These are phyloP conservation scores for Caenorhabditis sp. DNA, from an alignment of 2,888 invertebrate genomes.

Conservation along the genomic window DNA sequence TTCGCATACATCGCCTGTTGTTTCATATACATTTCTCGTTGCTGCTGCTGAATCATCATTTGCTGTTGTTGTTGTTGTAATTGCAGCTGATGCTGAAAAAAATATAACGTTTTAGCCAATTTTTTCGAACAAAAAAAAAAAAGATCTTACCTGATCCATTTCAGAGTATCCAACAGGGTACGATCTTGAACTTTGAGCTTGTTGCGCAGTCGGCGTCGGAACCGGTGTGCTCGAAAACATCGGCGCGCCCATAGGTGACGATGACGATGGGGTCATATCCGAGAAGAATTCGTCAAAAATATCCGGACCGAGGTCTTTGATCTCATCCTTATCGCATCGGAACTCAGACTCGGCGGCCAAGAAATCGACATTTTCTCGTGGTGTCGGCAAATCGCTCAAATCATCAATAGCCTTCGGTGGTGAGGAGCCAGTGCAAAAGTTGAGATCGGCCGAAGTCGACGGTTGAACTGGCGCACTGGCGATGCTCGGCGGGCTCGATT, in stretches of 20 bases:
- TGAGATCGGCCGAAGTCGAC: neutral
- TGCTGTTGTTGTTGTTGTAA: neutral
- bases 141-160: neutral
- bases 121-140: no score
- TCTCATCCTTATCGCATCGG: constrained; percentile 1
- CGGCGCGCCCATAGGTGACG: constrained; percentile 2
- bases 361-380: constrained; percentile 7
- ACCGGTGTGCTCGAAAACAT: constrained; percentile 5
- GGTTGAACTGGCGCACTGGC: neutral
- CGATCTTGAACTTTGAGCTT: no score
- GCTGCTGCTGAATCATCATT: neutral
- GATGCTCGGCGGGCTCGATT: neutral
- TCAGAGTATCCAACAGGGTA: neutral
- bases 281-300: neutral
- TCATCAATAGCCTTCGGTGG: constrained; percentile 2
- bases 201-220: neutral
- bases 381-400: constrained; percentile 6
- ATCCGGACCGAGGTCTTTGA: constrained; percentile 7
- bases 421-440: neutral
- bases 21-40: neutral
- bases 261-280: neutral
- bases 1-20: neutral
- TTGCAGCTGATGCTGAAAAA: neutral
- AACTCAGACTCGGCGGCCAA: constrained; percentile 1
- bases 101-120: no score